Evolutionary conservation across 2,113 vertebrate species (phyloP).

Genomic region (Tamias sibiricus): DNA sequence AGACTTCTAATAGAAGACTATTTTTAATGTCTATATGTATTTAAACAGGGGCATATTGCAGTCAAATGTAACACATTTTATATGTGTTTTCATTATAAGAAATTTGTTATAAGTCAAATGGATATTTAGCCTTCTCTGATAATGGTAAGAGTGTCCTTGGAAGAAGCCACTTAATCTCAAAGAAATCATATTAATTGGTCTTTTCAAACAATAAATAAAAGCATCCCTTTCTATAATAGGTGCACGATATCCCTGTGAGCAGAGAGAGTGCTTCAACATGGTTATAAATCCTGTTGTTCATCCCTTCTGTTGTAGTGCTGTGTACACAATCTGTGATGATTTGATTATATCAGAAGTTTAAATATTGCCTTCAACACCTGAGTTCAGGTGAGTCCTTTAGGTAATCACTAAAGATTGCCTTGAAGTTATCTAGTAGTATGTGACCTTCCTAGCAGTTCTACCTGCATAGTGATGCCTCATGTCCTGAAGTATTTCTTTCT

Average conservation of each 20-base stretch:
- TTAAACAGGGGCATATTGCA: neutral
- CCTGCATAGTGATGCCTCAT: neutral
- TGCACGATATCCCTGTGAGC: neutral
- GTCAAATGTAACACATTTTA: neutral
- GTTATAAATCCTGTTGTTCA: neutral
- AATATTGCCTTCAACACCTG: neutral
- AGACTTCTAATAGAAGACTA: neutral
- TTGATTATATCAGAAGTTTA: neutral
- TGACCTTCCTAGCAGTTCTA: neutral
- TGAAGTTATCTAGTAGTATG: neutral
- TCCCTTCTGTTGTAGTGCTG: neutral
- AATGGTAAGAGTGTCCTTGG: neutral
- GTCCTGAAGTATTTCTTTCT: neutral
- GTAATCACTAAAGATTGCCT: neutral
- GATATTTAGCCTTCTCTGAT: neutral
- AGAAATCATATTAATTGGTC: neutral
- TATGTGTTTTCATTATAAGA: neutral
- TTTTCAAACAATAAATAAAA: neutral
- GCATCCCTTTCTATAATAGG: neutral
- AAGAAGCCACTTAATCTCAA: neutral
- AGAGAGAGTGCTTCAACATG: neutral
- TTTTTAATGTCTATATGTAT: neutral
- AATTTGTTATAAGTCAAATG: neutral
- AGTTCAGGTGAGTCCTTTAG: neutral
- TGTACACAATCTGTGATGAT: neutral